Percentiles rank a stretch among this genome's conserved stretches.
These are phyloP conservation scores for Porites lobata DNA, from an alignment of 92 coral and sea anemone species.

Conservation along the genomic window DNA sequence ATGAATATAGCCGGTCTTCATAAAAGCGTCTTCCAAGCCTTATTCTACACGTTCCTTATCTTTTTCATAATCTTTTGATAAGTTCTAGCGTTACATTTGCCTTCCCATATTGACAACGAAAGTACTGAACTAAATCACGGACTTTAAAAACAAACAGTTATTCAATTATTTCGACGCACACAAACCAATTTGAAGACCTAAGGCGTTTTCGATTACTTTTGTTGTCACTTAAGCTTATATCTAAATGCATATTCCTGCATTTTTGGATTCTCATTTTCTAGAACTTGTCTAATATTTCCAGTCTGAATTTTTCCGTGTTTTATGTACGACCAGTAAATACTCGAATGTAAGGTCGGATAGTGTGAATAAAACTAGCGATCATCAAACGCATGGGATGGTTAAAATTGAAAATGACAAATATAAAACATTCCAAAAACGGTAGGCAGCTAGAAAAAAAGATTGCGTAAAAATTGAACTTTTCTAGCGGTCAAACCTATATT, in stretches of 20 bases:
- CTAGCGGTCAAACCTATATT: not conserved
- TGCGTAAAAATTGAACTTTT: not conserved
- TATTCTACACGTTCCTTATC: not conserved
- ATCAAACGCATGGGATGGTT: not conserved
- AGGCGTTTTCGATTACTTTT: not conserved
- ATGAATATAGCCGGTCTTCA: not conserved
- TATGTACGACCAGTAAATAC: not conserved
- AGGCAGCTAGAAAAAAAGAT: not conserved
- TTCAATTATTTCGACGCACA: conserved; percentile 12
- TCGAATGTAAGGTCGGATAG: not conserved
- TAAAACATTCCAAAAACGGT: not conserved
- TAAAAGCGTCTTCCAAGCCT: not conserved
- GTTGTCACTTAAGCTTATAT: not conserved
- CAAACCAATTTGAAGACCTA: not conserved
- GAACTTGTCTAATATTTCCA: not conserved
- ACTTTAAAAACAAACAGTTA: conserved; percentile 10
- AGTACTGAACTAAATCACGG: conserved; percentile 16
- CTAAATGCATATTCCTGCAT: not conserved
- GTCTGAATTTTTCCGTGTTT: conserved; percentile 16
- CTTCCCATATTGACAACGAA: not conserved
- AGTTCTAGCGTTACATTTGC: not conserved
- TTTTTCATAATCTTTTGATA: not conserved
- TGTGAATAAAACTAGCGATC: not conserved
- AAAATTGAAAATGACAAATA: not conserved
- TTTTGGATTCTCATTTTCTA: too few relatives aligned